Base-by-base conservation (phyloP, 2,113 vertebrate species). In the Dipodomys spectabilis region DNA sequence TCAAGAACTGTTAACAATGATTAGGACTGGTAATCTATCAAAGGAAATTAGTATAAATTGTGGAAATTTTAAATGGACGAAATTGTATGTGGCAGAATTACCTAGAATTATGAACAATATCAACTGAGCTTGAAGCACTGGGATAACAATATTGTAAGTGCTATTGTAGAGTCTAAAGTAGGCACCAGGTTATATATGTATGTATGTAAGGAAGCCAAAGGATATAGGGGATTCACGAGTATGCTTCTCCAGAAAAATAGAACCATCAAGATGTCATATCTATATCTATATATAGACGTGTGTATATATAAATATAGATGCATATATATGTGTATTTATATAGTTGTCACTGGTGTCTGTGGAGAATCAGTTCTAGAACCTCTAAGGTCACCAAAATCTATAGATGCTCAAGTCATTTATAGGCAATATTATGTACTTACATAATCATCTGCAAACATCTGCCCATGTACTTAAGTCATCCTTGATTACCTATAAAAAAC, bases 11-110 rank as follows among this genome's bases (percentile, higher is more conserved):
- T 39, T 45, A 78, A 82, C 69, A 65, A 32, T 9, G 28, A 67
- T 67, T 1, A 68, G 23, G 25, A 15, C 19, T 25, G 83, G 5
- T 57, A 90, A 92, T 72, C 8, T 64, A 64, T 71, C 18, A 86
- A 81, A n/a, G 79, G 86, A 92, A 86, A 73, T 25, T 86, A 62
- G 60, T 62, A 18, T 62, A 62, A 62, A 62, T 62, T 62, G 80
- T 73, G n/a, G 57, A 27, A 86, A 86, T 19, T 28, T 27, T 35
- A 86, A 72, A 16, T 65, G 53, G 16, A 35, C 53, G 22, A n/a
- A 23, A 16, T 65, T 35, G 27, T 25, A 39, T 23, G n/a, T 39
- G 53, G n/a, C 8, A 65, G 57, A 39, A 39, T 23, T 30, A 3
- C 35, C 30, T 80, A 35, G 30, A 35, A 39, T 65, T 32, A 57